phyloP scores from a whole-genome alignment of 2,888 invertebrate genomes.

The Archips xylosteana region DNA sequence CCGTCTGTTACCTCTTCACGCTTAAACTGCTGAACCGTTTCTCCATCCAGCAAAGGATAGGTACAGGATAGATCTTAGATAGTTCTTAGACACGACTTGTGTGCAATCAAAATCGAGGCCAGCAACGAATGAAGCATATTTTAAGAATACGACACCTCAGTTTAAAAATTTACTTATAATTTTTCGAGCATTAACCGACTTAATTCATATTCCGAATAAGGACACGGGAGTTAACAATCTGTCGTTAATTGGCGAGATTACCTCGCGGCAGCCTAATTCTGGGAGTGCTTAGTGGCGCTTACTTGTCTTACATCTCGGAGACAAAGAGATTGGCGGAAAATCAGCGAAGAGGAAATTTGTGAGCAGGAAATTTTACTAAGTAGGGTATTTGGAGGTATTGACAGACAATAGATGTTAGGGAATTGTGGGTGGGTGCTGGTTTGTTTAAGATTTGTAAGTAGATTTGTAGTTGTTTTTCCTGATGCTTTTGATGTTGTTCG shows the following conservation, averaged over 20 bases:
- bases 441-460: conserved; percentile 8
- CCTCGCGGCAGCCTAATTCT: conserved; percentile 32
- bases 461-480: background rate
- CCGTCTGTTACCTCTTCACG: no score
- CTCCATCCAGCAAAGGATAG: no score
- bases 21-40: no score
- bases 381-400: conserved; percentile 29
- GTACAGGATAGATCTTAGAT: no score
- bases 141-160: no score
- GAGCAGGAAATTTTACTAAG: conserved; percentile 23
- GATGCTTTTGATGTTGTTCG: background rate
- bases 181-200: background rate
- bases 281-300: conserved; percentile 24
- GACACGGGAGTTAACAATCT: conserved; percentile 20
- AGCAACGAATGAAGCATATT: no score
- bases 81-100: no score
- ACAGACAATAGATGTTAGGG: conserved; percentile 28
- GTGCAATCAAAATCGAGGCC: no score
- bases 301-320: conserved; percentile 29
- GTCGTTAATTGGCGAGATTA: conserved; percentile 35
- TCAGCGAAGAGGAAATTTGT: conserved; percentile 27
- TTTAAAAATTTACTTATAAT: no score
- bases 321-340: conserved; percentile 31
- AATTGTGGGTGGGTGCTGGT: conserved; percentile 10
- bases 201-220: conserved; percentile 13